These are phyloP conservation scores for Aldabrachelys gigantea DNA, from an alignment of 2,113 vertebrate genomes.

Conservation along the genomic window DNA sequence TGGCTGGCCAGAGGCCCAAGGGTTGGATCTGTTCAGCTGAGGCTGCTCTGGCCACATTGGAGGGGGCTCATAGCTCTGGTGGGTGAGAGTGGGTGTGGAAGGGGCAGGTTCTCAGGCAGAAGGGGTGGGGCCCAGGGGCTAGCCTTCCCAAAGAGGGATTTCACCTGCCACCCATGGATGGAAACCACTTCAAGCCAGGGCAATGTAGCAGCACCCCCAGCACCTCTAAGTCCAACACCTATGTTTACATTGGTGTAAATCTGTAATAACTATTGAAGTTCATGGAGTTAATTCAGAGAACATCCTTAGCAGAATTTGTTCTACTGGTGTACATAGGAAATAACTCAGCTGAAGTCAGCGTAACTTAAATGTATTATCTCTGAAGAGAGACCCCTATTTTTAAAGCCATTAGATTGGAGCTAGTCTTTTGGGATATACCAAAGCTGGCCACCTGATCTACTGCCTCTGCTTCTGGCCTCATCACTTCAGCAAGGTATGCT, in stretches of 20 bases:
- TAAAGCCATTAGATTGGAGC: background rate
- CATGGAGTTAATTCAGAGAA: slow-evolving; percentile 30
- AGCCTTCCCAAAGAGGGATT: background rate
- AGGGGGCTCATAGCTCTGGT: too few relatives aligned
- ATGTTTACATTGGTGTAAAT: too few relatives aligned
- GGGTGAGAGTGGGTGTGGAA: too few relatives aligned
- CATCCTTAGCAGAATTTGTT: slow-evolving; percentile 16
- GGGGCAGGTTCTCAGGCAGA: too few relatives aligned
- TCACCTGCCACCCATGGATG: background rate
- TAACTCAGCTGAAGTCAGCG: background rate
- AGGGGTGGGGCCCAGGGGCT: too few relatives aligned
- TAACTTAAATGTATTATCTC: background rate
- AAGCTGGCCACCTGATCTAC: slow-evolving; percentile 1
- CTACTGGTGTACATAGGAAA: slow-evolving; percentile 46
- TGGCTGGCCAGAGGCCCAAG: too few relatives aligned
- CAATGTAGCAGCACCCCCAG: too few relatives aligned
- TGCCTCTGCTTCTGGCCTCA: background rate
- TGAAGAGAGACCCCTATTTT: background rate
- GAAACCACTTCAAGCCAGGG: too few relatives aligned
- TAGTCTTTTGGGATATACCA: background rate
- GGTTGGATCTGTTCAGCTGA: too few relatives aligned
- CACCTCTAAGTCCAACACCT: too few relatives aligned
- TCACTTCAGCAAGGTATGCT: background rate
- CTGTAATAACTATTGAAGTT: background rate
- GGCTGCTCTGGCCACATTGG: too few relatives aligned